Evolutionary conservation across 35 echinoderm and acorn worm genomes (phyloP), one percentile per base, ranked within the genome.

Genomic region (Heliocidaris tuberculata): DNA sequence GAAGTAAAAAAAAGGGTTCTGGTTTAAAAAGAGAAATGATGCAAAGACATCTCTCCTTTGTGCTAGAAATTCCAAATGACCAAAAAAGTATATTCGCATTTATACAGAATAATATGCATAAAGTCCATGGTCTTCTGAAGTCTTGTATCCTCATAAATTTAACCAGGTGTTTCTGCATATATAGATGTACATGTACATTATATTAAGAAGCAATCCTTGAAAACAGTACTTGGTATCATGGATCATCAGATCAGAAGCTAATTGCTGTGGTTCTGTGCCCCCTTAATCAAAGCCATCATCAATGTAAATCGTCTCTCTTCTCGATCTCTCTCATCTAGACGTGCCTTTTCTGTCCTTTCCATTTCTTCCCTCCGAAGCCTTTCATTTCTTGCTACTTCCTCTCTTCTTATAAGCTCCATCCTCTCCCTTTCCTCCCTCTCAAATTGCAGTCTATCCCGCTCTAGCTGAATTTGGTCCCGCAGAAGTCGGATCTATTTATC

Each of bases 261-360:
- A n/a, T n/a, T 78, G 21, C 65, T n/a, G 27, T 78, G 21, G 27
- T 78, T 78, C 65, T 78, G 65, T 78, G 65, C 21, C 21, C 65
- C 65, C 65, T 78, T 78, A 6, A n/a, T 78, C 65, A 78, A 8
- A 78, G 65, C 65, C 65, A 78, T 78, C 65, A 78, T 78, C 65
- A 78, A 78, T n/a, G 65, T 19, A 78, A 78, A 78, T 7, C 65
- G 65, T 19, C 65, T 19, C 65, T 78, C 65, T 78, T 78, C 65
- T 78, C 65, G 19, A 78, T 78, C 65, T 78, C 65, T 78, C 65
- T 78, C 65, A 78, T 78, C 65, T 78, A 78, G 65, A 78, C 65
- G 65, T n/a, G 27, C 65, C 65, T 78, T 78, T 78, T 78, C 65
- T 78, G 65, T 27, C 65, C 65, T 78, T 78, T n/a, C 65, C 65